These are phyloP conservation scores for Norana najaformis DNA, from an alignment of 2,888 invertebrate genomes.

Conservation along the genomic window DNA sequence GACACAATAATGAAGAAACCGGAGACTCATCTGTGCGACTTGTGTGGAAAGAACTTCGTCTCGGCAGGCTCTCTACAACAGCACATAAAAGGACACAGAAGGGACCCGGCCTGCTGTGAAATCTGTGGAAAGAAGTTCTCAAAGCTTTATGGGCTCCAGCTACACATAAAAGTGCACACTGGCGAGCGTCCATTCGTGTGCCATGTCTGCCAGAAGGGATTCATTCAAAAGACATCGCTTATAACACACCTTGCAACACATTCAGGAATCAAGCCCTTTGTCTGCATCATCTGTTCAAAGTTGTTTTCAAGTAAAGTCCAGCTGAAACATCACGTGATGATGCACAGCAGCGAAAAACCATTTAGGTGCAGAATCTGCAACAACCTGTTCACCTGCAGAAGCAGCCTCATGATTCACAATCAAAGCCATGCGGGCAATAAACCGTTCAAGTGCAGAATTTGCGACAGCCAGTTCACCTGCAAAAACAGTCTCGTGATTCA, in stretches of 20 bases:
- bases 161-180: constrained; percentile 15
- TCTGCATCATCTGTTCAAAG: constrained; percentile 7
- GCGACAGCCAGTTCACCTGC: too few relatives aligned
- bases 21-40: neutral
- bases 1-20: constrained; percentile 1
- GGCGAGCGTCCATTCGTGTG: constrained; percentile 4
- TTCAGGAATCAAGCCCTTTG: constrained; percentile 5
- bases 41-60: constrained; percentile 15
- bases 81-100: constrained; percentile 16
- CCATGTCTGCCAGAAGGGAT: constrained; percentile 9
- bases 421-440: too few relatives aligned
- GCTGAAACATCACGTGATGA: constrained; percentile 9
- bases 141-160: neutral
- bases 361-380: neutral
- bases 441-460: too few relatives aligned
- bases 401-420: too few relatives aligned
- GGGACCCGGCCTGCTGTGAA: neutral
- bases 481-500: too few relatives aligned
- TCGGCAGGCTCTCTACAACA: neutral
- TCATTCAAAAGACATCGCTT: constrained; percentile 2
- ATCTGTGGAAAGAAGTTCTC: constrained; percentile 20
- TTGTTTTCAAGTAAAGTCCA: constrained; percentile 14
- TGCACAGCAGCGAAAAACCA: neutral
- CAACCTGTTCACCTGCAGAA: neutral
- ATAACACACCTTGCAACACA: neutral